Percentiles rank a stretch among this genome's conserved stretches.
Conservation (phyloP, 2,797 vertebrate species). For the Naso thynnoides region DNA sequence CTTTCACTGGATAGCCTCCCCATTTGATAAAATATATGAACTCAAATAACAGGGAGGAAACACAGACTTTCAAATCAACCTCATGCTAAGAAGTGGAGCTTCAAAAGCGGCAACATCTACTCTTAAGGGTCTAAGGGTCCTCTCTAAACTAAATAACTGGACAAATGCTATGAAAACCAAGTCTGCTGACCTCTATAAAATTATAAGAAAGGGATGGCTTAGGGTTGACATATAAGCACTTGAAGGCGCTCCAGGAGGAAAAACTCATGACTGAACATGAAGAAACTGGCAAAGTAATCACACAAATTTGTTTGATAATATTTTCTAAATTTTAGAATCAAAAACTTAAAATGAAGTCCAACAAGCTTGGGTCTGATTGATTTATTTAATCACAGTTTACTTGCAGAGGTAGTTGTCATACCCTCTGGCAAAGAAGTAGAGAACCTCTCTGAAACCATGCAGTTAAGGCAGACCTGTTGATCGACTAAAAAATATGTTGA, state of each 20-base stretch:
- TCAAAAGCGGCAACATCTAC: constrained; percentile 20
- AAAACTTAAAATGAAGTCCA: neutral
- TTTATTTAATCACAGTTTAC: neutral
- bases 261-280: neutral
- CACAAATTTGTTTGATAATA: neutral
- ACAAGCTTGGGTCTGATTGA: neutral
- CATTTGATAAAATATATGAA: constrained; percentile 36
- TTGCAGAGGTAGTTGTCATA: neutral
- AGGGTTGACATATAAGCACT: neutral
- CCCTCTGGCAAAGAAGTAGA: neutral
- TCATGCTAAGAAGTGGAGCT: constrained; percentile 20
- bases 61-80: constrained; percentile 34
- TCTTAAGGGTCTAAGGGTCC: constrained; percentile 18
- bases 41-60: constrained; percentile 38
- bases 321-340: neutral
- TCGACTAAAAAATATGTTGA: neutral
- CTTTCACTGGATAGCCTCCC: constrained; percentile 17
- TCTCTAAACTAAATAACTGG: neutral
- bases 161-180: constrained; percentile 14
- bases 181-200: constrained; percentile 2
- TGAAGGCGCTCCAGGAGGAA: neutral
- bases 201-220: neutral
- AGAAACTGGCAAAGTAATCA: neutral
- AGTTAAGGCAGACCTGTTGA: neutral
- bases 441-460: neutral